These are phyloP conservation scores for Lasioglossum albipes DNA, from an alignment of 1,140 invertebrate species.

Conservation along the genomic window DNA sequence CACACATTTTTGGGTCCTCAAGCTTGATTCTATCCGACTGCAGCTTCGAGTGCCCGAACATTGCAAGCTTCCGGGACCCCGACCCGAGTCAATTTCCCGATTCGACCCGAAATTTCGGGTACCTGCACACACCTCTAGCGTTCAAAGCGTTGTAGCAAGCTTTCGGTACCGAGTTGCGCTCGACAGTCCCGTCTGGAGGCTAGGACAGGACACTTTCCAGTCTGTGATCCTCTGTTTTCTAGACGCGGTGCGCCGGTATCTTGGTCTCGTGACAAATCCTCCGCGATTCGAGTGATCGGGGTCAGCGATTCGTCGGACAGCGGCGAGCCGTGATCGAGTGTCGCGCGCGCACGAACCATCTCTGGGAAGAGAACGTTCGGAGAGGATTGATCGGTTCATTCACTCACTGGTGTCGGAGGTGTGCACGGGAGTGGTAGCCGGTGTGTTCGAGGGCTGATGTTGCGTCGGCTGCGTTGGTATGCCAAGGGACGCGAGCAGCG, in stretches of 20 bases:
- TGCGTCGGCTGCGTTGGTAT: slow-evolving; percentile 66
- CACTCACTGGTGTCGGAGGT: slow-evolving; percentile 79
- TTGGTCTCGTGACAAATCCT: neutral
- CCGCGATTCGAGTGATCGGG: slow-evolving; percentile 28
- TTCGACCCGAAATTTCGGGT: no score
- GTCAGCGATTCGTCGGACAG: slow-evolving; percentile 38
- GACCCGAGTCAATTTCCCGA: no score
- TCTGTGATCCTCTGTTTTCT: no score
- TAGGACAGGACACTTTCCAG: no score
- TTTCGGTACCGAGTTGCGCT: no score
- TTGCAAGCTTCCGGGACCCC: no score
- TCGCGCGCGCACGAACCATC: slow-evolving; percentile 11
- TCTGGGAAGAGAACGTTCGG: slow-evolving; percentile 20
- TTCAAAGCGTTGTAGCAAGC: no score
- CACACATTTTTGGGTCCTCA: no score
- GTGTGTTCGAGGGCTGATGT: slow-evolving; percentile 55
- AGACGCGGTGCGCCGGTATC: neutral
- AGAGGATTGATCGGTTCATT: slow-evolving; percentile 57
- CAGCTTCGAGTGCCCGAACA: no score
- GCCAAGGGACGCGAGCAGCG: slow-evolving; percentile 67
- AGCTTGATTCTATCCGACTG: no score
- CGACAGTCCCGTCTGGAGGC: no score
- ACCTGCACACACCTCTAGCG: no score
- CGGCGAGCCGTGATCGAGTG: slow-evolving; percentile 19
- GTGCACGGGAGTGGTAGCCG: slow-evolving; percentile 68